Conservation (phyloP, 2,888 invertebrate genomes). For the Leucoptera coffeella region DNA sequence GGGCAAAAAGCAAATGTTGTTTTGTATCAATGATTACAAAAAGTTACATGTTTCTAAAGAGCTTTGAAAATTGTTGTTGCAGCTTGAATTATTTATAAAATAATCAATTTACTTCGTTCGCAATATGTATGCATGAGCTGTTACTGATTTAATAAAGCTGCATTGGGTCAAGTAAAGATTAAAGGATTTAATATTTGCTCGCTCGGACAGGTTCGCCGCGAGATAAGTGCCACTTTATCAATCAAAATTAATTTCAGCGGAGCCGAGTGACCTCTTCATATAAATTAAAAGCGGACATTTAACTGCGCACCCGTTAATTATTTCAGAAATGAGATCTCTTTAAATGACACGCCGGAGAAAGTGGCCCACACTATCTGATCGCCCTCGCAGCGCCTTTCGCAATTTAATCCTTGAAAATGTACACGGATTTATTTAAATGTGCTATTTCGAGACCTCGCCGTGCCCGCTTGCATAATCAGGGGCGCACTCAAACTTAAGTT, state of each 20-base stretch:
- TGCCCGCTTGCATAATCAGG: no score
- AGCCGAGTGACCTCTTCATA: slow-evolving; percentile 4
- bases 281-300: slow-evolving; percentile 4
- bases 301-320: slow-evolving; percentile 7
- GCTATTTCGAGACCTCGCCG: no score
- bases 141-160: not conserved
- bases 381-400: slow-evolving; percentile 10
- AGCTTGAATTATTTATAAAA: no score
- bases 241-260: slow-evolving; percentile 11
- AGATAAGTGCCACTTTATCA: slow-evolving; percentile 11
- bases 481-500: no score
- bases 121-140: not conserved
- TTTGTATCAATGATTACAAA: no score
- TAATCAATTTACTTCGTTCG: not conserved
- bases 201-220: no score
- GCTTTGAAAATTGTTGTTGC: no score
- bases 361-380: slow-evolving; percentile 12
- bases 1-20: no score
- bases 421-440: slow-evolving; percentile 8
- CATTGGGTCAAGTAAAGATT: no score
- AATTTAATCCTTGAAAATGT: slow-evolving; percentile 13
- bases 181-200: not conserved
- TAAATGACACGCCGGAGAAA: slow-evolving; percentile 9
- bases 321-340: slow-evolving; percentile 7
- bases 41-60: no score